phyloP scores from a whole-genome alignment of 2,888 invertebrate species.

The Andrena trimmerana region DNA sequence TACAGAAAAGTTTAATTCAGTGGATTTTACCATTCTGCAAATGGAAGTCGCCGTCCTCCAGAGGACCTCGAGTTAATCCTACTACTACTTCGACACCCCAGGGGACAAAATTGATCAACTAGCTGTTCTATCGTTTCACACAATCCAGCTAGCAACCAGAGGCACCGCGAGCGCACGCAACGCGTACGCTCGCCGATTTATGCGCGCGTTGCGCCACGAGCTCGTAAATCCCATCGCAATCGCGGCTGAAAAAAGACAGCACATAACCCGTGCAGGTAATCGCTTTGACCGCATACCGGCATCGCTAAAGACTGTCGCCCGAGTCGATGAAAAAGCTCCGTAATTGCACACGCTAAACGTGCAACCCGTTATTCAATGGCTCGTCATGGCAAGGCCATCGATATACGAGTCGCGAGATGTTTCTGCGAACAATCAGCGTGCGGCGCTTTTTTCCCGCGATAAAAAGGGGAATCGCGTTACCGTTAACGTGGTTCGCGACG shows the following conservation, averaged over 20 bases:
- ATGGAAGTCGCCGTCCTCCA: background rate
- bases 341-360: constrained; percentile 38
- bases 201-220: constrained; percentile 24
- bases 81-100: background rate
- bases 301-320: constrained; percentile 9
- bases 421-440: constrained; percentile 57
- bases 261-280: constrained; percentile 18
- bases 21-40: background rate
- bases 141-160: background rate
- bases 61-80: background rate
- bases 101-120: background rate
- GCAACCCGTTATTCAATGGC: constrained; percentile 52
- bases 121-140: background rate
- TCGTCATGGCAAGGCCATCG: constrained; percentile 39
- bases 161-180: background rate
- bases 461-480: constrained; percentile 55
- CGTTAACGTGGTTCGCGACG: constrained; percentile 56
- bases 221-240: constrained; percentile 23
- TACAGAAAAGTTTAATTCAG: too few relatives aligned
- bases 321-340: constrained; percentile 30
- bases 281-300: constrained; percentile 44
- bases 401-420: constrained; percentile 32
- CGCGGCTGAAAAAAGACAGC: background rate
- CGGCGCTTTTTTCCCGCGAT: constrained; percentile 10
- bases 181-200: constrained; percentile 2